Percentiles rank a stretch among this genome's conserved stretches.
Conservation (phyloP, 1,140 invertebrate species). For the Grapholita molesta region DNA sequence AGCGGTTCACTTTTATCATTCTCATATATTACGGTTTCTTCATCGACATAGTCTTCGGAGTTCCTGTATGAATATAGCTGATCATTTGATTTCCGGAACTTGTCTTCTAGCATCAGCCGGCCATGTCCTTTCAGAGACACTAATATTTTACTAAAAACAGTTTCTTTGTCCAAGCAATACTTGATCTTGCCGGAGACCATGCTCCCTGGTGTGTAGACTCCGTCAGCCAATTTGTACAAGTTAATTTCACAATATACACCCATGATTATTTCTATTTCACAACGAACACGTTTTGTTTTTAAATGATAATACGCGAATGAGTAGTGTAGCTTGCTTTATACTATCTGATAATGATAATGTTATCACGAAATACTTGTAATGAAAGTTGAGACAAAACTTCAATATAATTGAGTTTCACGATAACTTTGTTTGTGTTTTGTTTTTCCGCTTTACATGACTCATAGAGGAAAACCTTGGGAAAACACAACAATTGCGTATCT, state of each 20-base stretch:
- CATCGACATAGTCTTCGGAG: conserved; percentile 2
- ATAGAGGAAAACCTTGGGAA: not conserved
- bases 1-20: no score
- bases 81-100: not conserved
- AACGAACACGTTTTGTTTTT: not conserved
- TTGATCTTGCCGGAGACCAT: conserved; percentile 11
- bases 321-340: not conserved
- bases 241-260: conserved; percentile 21
- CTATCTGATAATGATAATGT: no score
- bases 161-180: conserved; percentile 16
- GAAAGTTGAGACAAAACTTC: not conserved
- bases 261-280: conserved; percentile 6
- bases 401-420: not conserved
- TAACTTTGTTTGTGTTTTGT: not conserved
- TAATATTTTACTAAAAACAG: conserved; percentile 10
- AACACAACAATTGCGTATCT: not conserved
- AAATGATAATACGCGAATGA: no score
- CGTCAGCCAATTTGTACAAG: not conserved
- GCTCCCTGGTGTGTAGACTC: conserved; percentile 14
- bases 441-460: not conserved
- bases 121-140: conserved; percentile 18
- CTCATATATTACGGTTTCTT: conserved; percentile 14
- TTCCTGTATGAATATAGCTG: not conserved
- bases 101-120: not conserved
- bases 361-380: not conserved